These are phyloP conservation scores for Calyptommatus sinebrachiatus DNA, from an alignment of 2,113 vertebrate species.

Conservation along the genomic window DNA sequence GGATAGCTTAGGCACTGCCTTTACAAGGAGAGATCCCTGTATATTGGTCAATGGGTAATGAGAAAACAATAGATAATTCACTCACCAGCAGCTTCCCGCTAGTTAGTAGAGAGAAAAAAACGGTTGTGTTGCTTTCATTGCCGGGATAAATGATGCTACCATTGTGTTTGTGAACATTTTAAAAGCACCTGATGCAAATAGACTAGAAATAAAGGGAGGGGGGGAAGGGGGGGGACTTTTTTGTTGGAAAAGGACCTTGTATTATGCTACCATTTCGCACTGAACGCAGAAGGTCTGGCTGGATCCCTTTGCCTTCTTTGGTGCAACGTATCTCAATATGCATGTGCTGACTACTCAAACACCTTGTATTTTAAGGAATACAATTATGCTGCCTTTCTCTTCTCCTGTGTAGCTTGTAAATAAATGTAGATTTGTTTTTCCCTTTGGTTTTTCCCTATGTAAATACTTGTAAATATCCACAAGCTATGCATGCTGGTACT, in stretches of 20 bases:
- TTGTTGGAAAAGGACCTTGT: conserved; percentile 60
- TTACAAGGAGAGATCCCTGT: conserved; percentile 75
- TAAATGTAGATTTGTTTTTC: conserved; percentile 81
- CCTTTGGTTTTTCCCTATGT: conserved; percentile 78
- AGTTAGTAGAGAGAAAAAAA: conserved; percentile 77
- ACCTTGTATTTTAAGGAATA: conserved; percentile 80
- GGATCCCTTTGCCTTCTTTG: conserved; percentile 74
- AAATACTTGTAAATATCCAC: conserved; percentile 96
- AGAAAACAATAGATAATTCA: conserved; percentile 84
- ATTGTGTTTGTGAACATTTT: conserved; percentile 87
- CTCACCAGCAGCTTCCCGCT: conserved; percentile 87
- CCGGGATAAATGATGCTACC: conserved; percentile 81
- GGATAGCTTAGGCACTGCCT: conserved; percentile 81
- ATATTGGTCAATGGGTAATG: conserved; percentile 81
- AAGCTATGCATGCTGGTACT: conserved; percentile 94
- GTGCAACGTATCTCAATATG: conserved; percentile 86
- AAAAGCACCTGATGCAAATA: conserved; percentile 82
- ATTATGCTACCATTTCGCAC: conserved; percentile 82
- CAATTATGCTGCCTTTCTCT: conserved; percentile 82
- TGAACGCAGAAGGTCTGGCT: conserved; percentile 74
- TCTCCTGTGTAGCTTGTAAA: conserved; percentile 87
- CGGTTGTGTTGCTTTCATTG: conserved; percentile 86
- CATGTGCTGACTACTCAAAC: conserved; percentile 85
- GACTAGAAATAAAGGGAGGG: conserved; percentile 76
- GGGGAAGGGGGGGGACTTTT: too few relatives aligned